Evolutionary conservation across 2,113 vertebrate species (phyloP), one percentile per base, ranked within the genome.

Genomic region (Pygoscelis antarcticus): DNA sequence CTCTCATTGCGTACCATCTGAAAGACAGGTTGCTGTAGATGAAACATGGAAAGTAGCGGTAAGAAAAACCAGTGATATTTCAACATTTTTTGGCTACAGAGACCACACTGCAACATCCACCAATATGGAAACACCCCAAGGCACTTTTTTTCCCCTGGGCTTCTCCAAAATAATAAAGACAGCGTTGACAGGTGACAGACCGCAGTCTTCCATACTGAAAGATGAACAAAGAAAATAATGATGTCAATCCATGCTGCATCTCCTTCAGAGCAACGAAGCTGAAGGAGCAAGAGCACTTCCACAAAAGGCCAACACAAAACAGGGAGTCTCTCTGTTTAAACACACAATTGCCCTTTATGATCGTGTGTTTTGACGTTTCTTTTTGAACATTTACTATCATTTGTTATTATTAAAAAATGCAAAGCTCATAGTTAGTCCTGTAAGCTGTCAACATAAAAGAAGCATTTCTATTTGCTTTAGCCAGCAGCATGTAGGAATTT

Each of bases 81-180:
- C 80, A 85, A n/a, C 76, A n/a, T n/a, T 46, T 60, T 81, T 92
- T 95, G 90, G 79, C 94, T 82, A 44, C 71, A 42, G 57, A 91
- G 77, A 75, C 69, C 80, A 30, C 38, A 15, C 86, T 40, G 77
- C 46, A 83, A 55, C 30, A 57, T 40, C 40, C 44, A 75, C 88
- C 2, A 4, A 75, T 34, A 88, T 7, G 65, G 87, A 95, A 94
- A 91, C 83, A 95, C 77, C 81, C 51, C 83, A 61, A 87, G 79
- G 87, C 92, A 72, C 32, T 34, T 71, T 55, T 80, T 72, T 46
- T 23, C 10, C 40, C n/a, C 68, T 5, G 22, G 17, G 58, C 58
- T 94, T 77, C 93, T 94, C 72, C 69, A 69, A 21, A 57, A 96
- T 93, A 96, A 97, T 96, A 96, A 98, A 93, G 95, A 27, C 38